Evolutionary conservation across 2,888 invertebrate species (phyloP).

Genomic region (Diaphora mendica): DNA sequence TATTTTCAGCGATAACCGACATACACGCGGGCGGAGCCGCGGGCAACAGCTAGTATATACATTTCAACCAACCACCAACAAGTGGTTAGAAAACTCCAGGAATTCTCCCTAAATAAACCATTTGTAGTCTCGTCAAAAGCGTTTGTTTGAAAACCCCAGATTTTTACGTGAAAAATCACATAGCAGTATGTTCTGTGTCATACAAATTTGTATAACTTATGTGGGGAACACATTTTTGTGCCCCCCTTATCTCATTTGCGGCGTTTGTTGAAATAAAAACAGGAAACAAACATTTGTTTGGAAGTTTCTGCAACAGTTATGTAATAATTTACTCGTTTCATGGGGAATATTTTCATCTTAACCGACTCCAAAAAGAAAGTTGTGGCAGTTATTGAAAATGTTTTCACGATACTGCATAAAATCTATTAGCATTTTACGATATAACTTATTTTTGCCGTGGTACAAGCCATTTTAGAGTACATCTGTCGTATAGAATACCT

Average conservation of each 20-base stretch:
- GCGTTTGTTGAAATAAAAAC: conserved; percentile 8
- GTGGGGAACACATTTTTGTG: conserved; percentile 12
- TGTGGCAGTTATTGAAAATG: not conserved
- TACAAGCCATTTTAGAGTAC: not conserved
- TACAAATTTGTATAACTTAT: conserved; percentile 2
- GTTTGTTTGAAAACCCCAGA: not conserved
- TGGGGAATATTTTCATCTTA: not conserved
- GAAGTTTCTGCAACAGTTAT: not conserved
- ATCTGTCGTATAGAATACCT: not conserved
- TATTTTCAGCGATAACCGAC: too few species aligned
- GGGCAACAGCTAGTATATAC: too few species aligned
- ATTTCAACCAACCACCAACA: not conserved
- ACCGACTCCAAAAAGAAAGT: not conserved
- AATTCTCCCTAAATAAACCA: conserved; percentile 14
- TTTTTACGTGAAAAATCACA: not conserved
- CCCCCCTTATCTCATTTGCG: not conserved
- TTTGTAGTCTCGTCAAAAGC: not conserved
- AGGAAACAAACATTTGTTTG: not conserved
- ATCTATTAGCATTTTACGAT: too few species aligned
- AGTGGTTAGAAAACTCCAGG: not conserved
- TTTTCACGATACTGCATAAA: not conserved
- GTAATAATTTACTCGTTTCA: not conserved
- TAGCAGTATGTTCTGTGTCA: not conserved
- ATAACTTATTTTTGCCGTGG: too few species aligned
- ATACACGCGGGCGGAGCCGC: too few species aligned